A percentile compares a stretch with the other conserved stretches of the same genome.
These are phyloP conservation scores for Trachemys scripta DNA, from an alignment of 2,113 vertebrate species.

Conservation along the genomic window DNA sequence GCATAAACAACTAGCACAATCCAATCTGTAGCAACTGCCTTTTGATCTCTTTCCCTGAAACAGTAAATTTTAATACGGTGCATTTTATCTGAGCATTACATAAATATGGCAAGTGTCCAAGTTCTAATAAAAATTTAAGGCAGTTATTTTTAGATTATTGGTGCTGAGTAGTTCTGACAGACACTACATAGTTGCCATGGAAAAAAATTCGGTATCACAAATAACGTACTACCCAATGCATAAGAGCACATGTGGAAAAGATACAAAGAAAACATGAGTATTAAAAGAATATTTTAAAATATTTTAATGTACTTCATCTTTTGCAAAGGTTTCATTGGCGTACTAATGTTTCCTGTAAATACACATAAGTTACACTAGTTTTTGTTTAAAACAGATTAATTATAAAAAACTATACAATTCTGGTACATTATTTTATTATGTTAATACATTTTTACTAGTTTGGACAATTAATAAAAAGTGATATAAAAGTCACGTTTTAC, in stretches of 20 bases:
- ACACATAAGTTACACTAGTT: background rate
- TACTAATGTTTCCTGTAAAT: constrained; percentile 11
- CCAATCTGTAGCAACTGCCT: background rate
- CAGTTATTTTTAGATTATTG: background rate
- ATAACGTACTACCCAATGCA: background rate
- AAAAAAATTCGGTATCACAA: background rate
- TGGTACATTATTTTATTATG: constrained; percentile 48
- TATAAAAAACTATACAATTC: constrained; percentile 53
- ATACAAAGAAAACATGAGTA: background rate
- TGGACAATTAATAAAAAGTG: constrained; percentile 8
- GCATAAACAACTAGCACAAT: background rate
- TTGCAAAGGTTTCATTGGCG: background rate
- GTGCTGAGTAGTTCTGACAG: background rate
- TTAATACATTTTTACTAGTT: constrained; percentile 46
- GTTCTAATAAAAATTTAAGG: background rate
- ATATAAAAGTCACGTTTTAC: constrained; percentile 16
- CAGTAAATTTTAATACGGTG: background rate
- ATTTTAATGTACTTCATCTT: background rate
- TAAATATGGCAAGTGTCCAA: background rate
- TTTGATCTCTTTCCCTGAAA: background rate
- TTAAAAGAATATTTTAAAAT: background rate
- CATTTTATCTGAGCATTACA: background rate
- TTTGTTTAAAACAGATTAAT: constrained; percentile 28
- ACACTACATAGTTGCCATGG: background rate
- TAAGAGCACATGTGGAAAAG: background rate